Conservation (phyloP, 1,140 invertebrate species). For the Zophobas morio region DNA sequence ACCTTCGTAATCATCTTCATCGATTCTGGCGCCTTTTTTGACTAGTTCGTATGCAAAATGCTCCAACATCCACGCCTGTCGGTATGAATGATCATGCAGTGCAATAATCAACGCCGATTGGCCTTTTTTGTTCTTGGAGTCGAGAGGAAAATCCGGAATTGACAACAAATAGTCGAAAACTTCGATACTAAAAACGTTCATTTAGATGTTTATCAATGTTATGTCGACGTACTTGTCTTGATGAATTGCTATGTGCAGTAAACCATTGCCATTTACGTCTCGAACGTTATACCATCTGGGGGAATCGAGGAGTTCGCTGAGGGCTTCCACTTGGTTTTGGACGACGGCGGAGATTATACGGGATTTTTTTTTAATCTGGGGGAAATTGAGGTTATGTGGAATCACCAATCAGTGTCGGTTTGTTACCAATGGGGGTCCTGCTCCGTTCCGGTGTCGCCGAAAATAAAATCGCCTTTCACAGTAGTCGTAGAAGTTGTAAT, state of each 20-base stretch:
- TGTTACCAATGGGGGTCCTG: slow-evolving; percentile 1
- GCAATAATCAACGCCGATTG: background rate
- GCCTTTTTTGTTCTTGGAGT: background rate
- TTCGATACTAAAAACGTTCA: slow-evolving; percentile 12
- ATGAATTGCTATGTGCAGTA: slow-evolving; percentile 16
- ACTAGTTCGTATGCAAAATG: slow-evolving; percentile 8
- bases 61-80: background rate
- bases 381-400: background rate
- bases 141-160: background rate
- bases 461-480: no score
- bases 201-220: background rate
- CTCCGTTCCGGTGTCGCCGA: no score
- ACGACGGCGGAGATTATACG: slow-evolving; percentile 6
- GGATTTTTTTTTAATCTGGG: slow-evolving; percentile 9
- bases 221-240: slow-evolving; percentile 1
- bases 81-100: no score
- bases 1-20: background rate
- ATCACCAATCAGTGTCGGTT: background rate
- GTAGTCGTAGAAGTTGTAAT: no score
- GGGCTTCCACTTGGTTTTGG: background rate
- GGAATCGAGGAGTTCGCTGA: background rate
- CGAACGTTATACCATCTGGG: slow-evolving; percentile 7
- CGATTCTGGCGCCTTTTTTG: slow-evolving; percentile 9
- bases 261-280: background rate
- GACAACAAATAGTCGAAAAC: slow-evolving; percentile 20